Conservation (phyloP, 2,888 invertebrate genomes). For the Epinotia nisella region DNA sequence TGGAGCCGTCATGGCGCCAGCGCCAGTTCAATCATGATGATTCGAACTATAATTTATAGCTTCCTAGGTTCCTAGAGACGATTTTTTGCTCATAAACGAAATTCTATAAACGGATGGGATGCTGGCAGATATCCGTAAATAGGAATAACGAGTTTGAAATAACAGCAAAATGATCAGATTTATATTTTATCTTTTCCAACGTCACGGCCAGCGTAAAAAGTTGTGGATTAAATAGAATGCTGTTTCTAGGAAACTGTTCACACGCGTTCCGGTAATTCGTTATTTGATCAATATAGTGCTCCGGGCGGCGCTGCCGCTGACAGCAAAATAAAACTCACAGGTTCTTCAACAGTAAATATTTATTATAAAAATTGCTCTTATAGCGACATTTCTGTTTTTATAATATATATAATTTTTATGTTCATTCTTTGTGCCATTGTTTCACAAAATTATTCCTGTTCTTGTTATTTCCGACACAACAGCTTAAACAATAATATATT, state of each 20-base stretch:
- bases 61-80: background rate
- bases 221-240: conserved; percentile 26
- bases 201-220: conserved; percentile 7
- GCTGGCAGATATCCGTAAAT: background rate
- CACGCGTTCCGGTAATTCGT: conserved; percentile 37
- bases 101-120: background rate
- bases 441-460: conserved; percentile 85
- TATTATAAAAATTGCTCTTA: conserved; percentile 86
- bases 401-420: conserved; percentile 85
- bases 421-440: conserved; percentile 85
- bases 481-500: conserved; percentile 84
- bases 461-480: conserved; percentile 84
- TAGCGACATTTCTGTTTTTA: conserved; percentile 85
- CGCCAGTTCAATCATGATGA: background rate
- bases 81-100: background rate
- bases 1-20: background rate
- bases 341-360: conserved; percentile 85
- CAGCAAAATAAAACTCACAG: conserved; percentile 67
- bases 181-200: background rate
- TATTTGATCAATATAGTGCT: conserved; percentile 39
- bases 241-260: conserved; percentile 28
- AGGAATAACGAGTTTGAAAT: conserved; percentile 11
- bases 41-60: background rate
- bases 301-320: conserved; percentile 30
- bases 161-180: background rate